Evolutionary conservation across 2,888 invertebrate genomes (phyloP), one percentile per base, ranked within the genome.

Genomic region (Eristalis arbustorum): DNA sequence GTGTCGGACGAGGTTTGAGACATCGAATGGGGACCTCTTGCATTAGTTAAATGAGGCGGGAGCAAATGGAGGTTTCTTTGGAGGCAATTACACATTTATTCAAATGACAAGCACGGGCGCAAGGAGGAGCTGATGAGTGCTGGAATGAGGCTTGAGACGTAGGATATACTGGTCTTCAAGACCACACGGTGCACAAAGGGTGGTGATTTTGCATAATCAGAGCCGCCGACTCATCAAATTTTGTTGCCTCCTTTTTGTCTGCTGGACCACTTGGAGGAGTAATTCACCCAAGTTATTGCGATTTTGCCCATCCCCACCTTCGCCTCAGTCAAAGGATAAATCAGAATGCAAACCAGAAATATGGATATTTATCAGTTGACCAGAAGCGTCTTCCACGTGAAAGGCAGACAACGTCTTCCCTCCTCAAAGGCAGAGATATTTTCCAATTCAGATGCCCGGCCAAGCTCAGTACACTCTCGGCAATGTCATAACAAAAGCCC

Each of bases 401-500:
- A 77, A 71, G 49, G 67, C 75, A 3, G 25, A 59, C 25, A 10
- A 59, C 25, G 23, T 25, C 18, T n/a, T 25, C 13, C n/a, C n/a
- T 25, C 14, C 14, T 59, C 59, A 59, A 59, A 59, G 59, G 18
- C 49, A 59, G 5, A 13, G 25, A 23, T 78, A 78, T 87, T 79
- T 87, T 87, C 83, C 87, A 78, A 31, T 59, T 75, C 87, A 75
- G 61, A 75, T 83, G n/a, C n/a, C 63, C 49, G 34, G 28, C 31
- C 49, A 74, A 74, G 73, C 64, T 71, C n/a, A 34, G 25, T 75
- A 22, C 49, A 25, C 49, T 49, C 56, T 57, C 66, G 74, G 82
- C 79, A 68, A 83, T 68, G 75, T 67, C 75, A 75, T 64, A 75
- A 78, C 78, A 83, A 87, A 67, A 75, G 57, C 77, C 73, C 66